phyloP scores from a whole-genome alignment of 2,113 vertebrate genomes.

The Vidua chalybeata region DNA sequence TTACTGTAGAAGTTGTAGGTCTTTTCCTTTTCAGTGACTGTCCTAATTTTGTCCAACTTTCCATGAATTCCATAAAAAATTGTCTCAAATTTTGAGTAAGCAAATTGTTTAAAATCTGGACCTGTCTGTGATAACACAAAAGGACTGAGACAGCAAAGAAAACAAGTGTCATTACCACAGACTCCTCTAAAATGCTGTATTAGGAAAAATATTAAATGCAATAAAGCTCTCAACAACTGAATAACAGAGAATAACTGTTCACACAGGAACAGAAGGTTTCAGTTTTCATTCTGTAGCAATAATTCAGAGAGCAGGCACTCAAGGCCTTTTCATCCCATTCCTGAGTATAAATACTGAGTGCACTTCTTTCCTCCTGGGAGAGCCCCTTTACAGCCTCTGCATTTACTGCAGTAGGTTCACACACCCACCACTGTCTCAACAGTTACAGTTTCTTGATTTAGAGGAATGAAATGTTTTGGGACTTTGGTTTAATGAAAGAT shows the following conservation, averaged over 20 bases:
- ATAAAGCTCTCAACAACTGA: neutral
- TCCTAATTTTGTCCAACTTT: neutral
- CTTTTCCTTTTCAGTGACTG: neutral
- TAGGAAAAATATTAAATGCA: neutral
- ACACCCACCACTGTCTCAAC: neutral
- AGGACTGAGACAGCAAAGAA: neutral
- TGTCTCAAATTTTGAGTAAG: neutral
- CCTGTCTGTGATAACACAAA: neutral
- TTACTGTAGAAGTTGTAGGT: neutral
- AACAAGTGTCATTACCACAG: neutral
- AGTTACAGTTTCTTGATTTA: neutral
- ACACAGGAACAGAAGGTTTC: neutral
- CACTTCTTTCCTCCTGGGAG: neutral
- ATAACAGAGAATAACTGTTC: neutral
- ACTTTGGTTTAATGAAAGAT: neutral
- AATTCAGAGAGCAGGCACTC: neutral
- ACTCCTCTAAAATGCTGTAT: neutral
- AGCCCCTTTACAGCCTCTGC: neutral
- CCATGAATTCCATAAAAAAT: neutral
- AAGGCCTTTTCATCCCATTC: neutral
- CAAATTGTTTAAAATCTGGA: neutral
- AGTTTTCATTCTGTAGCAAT: neutral
- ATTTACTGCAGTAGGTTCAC: neutral
- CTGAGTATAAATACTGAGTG: neutral
- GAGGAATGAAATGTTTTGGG: neutral